Percentiles rank a stretch among this genome's conserved stretches.
These are phyloP conservation scores for Pristionchus entomophagus DNA, from an alignment of 2,888 invertebrate genomes.

Conservation along the genomic window DNA sequence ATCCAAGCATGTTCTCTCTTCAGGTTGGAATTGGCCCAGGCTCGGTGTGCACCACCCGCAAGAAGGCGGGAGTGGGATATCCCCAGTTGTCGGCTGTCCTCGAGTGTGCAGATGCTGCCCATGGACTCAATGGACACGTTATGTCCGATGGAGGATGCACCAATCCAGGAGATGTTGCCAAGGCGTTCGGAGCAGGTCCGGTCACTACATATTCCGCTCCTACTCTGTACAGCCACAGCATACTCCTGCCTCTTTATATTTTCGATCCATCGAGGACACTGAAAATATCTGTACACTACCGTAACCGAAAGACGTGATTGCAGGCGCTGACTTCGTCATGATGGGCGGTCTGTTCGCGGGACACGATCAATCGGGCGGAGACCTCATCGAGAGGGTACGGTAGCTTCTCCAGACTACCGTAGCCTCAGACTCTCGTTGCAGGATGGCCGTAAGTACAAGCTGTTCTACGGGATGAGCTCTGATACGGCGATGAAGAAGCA, in stretches of 20 bases:
- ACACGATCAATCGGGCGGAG: slow-evolving; percentile 92
- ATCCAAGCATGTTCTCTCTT: too few species aligned
- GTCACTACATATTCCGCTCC: too few species aligned
- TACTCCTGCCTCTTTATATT: too few species aligned
- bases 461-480: slow-evolving; percentile 94
- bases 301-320: background rate
- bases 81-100: slow-evolving; percentile 91
- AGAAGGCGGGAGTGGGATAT: slow-evolving; percentile 88
- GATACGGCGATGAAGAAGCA: slow-evolving; percentile 92
- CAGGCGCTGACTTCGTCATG: slow-evolving; percentile 92
- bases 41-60: slow-evolving; percentile 91
- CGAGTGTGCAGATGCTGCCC: slow-evolving; percentile 94
- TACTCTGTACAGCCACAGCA: too few species aligned
- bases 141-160: slow-evolving; percentile 96
- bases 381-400: slow-evolving; percentile 80
- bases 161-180: slow-evolving; percentile 91
- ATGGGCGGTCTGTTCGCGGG: slow-evolving; percentile 87
- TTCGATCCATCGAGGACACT: too few species aligned
- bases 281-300: background rate
- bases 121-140: slow-evolving; percentile 93
- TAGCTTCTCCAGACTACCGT: slow-evolving; percentile 42
- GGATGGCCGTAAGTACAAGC: slow-evolving; percentile 82
- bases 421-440: background rate
- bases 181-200: slow-evolving; percentile 89
- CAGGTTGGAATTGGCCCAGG: slow-evolving; percentile 87